Percentiles rank a stretch among this genome's conserved stretches.
Conservation (phyloP, 2,888 invertebrate species). For the Heliconius erato region DNA sequence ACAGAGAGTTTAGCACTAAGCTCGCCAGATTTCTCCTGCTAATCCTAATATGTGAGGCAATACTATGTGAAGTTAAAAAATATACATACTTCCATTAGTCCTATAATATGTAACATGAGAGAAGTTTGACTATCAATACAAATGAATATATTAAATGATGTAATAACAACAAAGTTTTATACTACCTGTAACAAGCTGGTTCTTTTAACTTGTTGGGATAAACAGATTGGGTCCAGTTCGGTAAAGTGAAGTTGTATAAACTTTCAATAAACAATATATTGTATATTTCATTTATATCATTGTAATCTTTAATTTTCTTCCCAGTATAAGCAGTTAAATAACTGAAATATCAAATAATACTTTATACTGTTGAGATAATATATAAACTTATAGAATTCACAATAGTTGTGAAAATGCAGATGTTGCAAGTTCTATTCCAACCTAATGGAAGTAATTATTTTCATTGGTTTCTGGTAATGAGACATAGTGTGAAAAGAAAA, state of each 20-base stretch:
- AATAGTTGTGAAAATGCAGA: not conserved
- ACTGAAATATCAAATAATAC: slow-evolving; percentile 56
- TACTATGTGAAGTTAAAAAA: too few relatives aligned
- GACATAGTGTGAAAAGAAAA: too few relatives aligned
- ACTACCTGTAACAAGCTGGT: slow-evolving; percentile 87
- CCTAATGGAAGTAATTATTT: too few relatives aligned
- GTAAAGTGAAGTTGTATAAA: slow-evolving; percentile 87
- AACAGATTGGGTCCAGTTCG: slow-evolving; percentile 88
- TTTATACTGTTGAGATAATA: too few relatives aligned
- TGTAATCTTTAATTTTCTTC: slow-evolving; percentile 81
- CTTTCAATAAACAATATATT: slow-evolving; percentile 89
- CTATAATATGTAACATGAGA: not conserved
- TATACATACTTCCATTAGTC: too few relatives aligned
- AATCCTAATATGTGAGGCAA: too few relatives aligned
- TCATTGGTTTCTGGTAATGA: too few relatives aligned
- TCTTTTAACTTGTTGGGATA: slow-evolving; percentile 88
- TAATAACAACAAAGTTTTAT: not conserved
- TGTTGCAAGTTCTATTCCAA: too few relatives aligned
- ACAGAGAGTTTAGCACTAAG: too few relatives aligned
- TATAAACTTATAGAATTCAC: not conserved
- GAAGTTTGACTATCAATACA: not conserved
- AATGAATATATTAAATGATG: not conserved
- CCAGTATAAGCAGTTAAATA: slow-evolving; percentile 89
- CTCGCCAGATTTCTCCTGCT: too few relatives aligned
- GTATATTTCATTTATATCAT: slow-evolving; percentile 87